Percentiles rank a stretch among this genome's conserved stretches.
Conservation (phyloP, 2,113 vertebrate species). For the Myiozetetes cayanensis region DNA sequence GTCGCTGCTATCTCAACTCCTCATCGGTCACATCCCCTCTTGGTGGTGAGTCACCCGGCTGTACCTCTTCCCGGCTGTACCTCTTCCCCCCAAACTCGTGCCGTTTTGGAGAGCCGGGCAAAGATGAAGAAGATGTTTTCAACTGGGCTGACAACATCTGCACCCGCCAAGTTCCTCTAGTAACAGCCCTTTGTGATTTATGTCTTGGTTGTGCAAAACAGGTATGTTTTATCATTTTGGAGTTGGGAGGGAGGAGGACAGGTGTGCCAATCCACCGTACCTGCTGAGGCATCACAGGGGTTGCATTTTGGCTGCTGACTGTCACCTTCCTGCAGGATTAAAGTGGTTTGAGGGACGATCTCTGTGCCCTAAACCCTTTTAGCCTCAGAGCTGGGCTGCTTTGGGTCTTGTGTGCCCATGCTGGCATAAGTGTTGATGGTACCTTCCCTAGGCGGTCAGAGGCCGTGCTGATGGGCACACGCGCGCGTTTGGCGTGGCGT, state of each 20-base stretch:
- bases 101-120: neutral
- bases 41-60: neutral
- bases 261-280: neutral
- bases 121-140: neutral
- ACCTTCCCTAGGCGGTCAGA: neutral
- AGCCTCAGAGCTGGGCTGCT: conserved; percentile 81
- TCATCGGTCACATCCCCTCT: conserved; percentile 43
- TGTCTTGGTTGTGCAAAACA: neutral
- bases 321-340: neutral
- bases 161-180: conserved; percentile 2
- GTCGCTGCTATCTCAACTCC: conserved; percentile 36
- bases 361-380: conserved; percentile 16
- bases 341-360: neutral
- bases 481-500: rapidly evolving
- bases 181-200: conserved; percentile 27
- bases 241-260: neutral
- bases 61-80: neutral
- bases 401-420: conserved; percentile 75
- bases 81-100: neutral
- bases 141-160: neutral
- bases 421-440: conserved; percentile 54
- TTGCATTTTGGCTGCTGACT: neutral
- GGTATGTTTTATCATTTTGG: neutral
- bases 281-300: neutral
- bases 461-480: neutral